Evolutionary conservation across 2,797 vertebrate species (phyloP).

Genomic region (Eulemur mongoz): DNA sequence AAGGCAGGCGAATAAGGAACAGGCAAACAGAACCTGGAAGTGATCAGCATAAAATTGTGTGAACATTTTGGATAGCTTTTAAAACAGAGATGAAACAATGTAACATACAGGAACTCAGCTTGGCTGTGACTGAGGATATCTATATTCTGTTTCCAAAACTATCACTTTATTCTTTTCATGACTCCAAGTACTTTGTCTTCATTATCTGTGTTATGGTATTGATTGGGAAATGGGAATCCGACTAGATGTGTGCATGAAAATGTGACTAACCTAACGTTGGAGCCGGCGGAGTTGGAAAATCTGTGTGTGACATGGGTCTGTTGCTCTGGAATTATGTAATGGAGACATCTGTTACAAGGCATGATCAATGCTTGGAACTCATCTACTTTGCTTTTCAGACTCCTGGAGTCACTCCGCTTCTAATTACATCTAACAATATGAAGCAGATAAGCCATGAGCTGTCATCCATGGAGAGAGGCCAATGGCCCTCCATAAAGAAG

Average conservation of each 20-base stretch:
- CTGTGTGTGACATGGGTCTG: background rate
- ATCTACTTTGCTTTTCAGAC: background rate
- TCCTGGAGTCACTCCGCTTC: background rate
- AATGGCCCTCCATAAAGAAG: background rate
- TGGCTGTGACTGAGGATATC: background rate
- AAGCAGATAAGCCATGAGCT: background rate
- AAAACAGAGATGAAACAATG: background rate
- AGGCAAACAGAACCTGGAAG: background rate
- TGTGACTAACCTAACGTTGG: background rate
- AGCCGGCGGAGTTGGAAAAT: background rate
- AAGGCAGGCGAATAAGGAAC: background rate
- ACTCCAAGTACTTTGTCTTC: background rate
- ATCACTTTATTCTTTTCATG: background rate
- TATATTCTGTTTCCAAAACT: background rate
- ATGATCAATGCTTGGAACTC: background rate
- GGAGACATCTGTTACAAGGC: background rate
- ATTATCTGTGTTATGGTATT: background rate
- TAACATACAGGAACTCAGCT: background rate
- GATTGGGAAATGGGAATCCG: background rate
- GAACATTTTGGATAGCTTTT: constrained; percentile 47
- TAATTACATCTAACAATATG: background rate
- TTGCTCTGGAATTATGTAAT: background rate
- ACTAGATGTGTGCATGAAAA: background rate
- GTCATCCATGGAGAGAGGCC: background rate
- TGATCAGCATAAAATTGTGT: constrained; percentile 38